These are phyloP conservation scores for Nasua narica DNA, from an alignment of 2,797 vertebrate species.

Conservation along the genomic window DNA sequence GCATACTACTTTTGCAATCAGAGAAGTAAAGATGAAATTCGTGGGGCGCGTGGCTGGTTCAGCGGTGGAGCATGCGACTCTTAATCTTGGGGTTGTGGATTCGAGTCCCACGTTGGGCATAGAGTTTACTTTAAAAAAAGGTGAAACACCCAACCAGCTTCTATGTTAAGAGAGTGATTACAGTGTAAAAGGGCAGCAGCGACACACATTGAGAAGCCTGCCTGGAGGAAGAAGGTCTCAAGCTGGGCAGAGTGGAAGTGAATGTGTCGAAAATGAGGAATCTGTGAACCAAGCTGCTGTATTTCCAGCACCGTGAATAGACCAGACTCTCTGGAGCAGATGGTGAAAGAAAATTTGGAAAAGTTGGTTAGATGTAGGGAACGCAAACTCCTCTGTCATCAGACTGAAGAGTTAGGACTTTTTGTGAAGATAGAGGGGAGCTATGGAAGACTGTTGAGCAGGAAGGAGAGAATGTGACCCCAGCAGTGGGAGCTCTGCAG, in stretches of 20 bases:
- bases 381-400: neutral
- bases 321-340: neutral
- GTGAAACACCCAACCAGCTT: neutral
- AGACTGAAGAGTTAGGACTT: neutral
- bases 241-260: neutral
- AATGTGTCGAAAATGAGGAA: neutral
- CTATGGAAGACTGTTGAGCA: neutral
- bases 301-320: neutral
- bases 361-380: neutral
- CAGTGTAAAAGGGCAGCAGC: neutral
- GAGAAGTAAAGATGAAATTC: neutral
- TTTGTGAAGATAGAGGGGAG: neutral
- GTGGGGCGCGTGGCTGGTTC: neutral
- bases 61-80: neutral
- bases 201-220: neutral
- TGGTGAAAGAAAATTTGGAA: conserved; percentile 24
- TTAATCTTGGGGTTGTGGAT: neutral
- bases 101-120: neutral
- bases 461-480: neutral
- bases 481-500: neutral
- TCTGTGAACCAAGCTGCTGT: neutral
- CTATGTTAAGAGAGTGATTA: neutral
- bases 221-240: neutral
- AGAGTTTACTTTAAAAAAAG: neutral
- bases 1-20: neutral